A percentile compares a stretch with the other conserved stretches of the same genome.
These are phyloP conservation scores for Drosophila nigricruria DNA, from an alignment of 2,888 invertebrate species.

Conservation along the genomic window DNA sequence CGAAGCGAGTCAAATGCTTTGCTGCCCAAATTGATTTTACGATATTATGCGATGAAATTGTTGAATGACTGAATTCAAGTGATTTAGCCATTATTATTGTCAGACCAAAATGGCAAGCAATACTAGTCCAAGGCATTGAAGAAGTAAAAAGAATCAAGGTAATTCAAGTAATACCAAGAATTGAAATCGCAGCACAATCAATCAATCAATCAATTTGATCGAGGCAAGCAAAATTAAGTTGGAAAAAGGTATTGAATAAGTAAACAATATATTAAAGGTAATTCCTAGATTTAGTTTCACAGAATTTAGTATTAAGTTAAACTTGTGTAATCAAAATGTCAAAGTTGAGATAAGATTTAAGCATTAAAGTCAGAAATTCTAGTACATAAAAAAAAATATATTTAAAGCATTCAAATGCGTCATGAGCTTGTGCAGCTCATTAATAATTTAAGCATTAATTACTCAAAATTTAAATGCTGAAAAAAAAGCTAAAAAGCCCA, in stretches of 20 bases:
- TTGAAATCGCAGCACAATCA: neutral
- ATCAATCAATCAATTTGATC: neutral
- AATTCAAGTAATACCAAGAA: conserved; percentile 3
- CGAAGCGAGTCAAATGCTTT: conserved; percentile 20
- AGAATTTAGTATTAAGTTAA: no score
- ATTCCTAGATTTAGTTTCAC: neutral
- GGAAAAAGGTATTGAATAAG: neutral
- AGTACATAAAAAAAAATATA: no score
- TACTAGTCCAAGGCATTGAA: conserved; percentile 19
- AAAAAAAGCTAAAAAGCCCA: conserved; percentile 1
- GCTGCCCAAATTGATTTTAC: conserved; percentile 58
- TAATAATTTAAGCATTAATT: neutral
- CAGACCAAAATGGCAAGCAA: conserved; percentile 37
- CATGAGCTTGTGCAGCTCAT: neutral
- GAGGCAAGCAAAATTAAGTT: no score
- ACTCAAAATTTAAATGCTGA: neutral
- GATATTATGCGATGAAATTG: conserved; percentile 30
- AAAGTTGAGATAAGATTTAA: no score
- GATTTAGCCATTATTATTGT: conserved; percentile 49
- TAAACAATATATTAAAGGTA: no score
- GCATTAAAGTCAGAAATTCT: no score
- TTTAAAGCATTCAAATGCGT: neutral
- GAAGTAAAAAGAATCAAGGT: conserved; percentile 1
- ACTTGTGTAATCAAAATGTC: no score
- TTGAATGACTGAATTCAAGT: conserved; percentile 55